Evolutionary conservation across 2,797 vertebrate species (phyloP), one percentile per base, ranked within the genome.

Genomic region (Xenentodon cancila): DNA sequence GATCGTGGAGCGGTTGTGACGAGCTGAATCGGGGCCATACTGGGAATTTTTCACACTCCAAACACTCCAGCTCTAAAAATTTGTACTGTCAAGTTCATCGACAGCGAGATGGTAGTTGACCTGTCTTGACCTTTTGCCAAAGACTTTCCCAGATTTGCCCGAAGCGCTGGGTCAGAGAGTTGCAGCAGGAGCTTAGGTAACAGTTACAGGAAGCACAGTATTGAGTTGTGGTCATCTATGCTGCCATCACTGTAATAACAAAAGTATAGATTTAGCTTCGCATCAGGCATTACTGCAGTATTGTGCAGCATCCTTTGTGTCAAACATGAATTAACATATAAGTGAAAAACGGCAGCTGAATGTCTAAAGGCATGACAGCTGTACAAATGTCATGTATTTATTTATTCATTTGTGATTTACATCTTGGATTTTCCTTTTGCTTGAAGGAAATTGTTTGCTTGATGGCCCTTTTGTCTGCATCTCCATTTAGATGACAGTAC

Each of bases 401-500:
- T 40, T 15, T 40, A 15, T 37, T 12, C 12, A 9, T 40, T 40
- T 15, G 9, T 15, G 12, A 40, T 40, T 40, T 40, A 40, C 2
- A 40, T 5, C 13, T 15, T 15, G 13, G 16, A 15, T 40, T 15
- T 16, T 15, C 37, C 3, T 30, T 57, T 16, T 42, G 18, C 22
- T 68, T 0, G 42, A 30, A 46, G 17, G 27, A 34, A 8, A 27
- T 34, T 7, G 59, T 21, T 47, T 77, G 34, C 9, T 7, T 56
- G 40, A 64, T 51, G 20, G 37, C 45, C 43, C 6, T n/a, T 30
- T 64, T 45, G 11, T 68, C 50, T 59, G 45, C 59, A 81, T 88
- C 83, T 77, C 66, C 69, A 83, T 84, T 74, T 69, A 82, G 46
- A 82, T 59, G 60, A 71, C 61, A 53, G 65, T 37, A 65, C 66